Evolutionary conservation across 2,888 invertebrate species (phyloP).

Genomic region (Rambutsinella grinnellia): DNA sequence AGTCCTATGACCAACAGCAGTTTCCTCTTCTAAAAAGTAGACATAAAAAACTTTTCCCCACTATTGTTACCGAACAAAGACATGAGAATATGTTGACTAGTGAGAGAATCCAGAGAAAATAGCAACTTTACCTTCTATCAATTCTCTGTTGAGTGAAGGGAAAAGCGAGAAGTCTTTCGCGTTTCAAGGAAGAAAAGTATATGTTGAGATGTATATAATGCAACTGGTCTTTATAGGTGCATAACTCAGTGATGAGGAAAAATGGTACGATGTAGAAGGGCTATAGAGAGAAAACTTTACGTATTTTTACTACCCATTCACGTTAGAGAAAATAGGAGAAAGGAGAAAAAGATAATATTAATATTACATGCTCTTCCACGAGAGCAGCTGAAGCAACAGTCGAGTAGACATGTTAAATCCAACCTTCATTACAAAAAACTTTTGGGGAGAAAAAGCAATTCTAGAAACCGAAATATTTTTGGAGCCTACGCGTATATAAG

Average conservation of each 20-base stretch:
- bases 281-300: not conserved
- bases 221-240: conserved; percentile 53
- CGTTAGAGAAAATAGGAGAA: not conserved
- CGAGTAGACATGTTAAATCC: conserved; percentile 30
- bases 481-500: not conserved
- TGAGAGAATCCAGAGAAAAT: conserved; percentile 42
- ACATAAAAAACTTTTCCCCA: conserved; percentile 43
- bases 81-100: conserved; percentile 40
- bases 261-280: conserved; percentile 12
- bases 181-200: not conserved
- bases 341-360: conserved; percentile 18
- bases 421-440: conserved; percentile 29
- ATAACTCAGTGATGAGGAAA: conserved; percentile 44
- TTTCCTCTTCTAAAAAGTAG: conserved; percentile 12
- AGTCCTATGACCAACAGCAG: conserved; percentile 27
- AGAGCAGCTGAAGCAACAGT: conserved; percentile 43
- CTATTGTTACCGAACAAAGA: conserved; percentile 34
- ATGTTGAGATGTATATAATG: conserved; percentile 12
- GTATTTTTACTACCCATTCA: not conserved
- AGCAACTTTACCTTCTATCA: conserved; percentile 22
- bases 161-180: too few relatives aligned
- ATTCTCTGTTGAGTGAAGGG: not conserved
- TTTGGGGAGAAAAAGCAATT: conserved; percentile 34
- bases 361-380: conserved; percentile 15
- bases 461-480: conserved; percentile 40